Conservation (phyloP, 92 coral and sea anemone species). For the Siderastrea radians region DNA sequence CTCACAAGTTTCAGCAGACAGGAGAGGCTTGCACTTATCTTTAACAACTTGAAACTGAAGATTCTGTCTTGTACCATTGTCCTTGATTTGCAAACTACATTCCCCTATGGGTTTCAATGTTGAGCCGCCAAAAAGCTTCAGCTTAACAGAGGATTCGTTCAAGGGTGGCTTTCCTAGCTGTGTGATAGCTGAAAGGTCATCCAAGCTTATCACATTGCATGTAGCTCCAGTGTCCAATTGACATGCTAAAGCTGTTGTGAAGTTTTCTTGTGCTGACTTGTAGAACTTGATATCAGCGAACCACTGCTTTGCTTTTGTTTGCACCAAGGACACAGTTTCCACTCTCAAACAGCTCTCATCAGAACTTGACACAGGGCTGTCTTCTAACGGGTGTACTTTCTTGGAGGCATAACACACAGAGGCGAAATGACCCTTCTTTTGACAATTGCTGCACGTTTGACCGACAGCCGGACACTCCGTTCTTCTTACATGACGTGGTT, state of each 20-base stretch:
- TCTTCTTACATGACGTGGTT: constrained; percentile 30
- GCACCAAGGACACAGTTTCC: constrained; percentile 14
- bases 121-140: constrained; percentile 58
- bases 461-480: constrained; percentile 43
- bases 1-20: constrained; percentile 69
- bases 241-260: constrained; percentile 17
- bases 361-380: background rate
- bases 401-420: constrained; percentile 5
- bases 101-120: background rate
- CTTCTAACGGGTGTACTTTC: constrained; percentile 7
- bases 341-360: constrained; percentile 10
- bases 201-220: constrained; percentile 23
- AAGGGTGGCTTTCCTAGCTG: background rate
- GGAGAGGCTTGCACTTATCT: constrained; percentile 37
- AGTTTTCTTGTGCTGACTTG: constrained; percentile 4
- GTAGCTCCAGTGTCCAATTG: constrained; percentile 35
- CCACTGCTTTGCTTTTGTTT: constrained; percentile 31
- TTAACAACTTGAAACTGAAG: no score
- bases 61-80: background rate
- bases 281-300: constrained; percentile 1
- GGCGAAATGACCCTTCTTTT: constrained; percentile 43
- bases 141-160: constrained; percentile 8
- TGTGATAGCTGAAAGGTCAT: constrained; percentile 12
- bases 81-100: constrained; percentile 32
- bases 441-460: constrained; percentile 48